phyloP scores from a whole-genome alignment of 1,140 invertebrate genomes.

The Apis florea region DNA sequence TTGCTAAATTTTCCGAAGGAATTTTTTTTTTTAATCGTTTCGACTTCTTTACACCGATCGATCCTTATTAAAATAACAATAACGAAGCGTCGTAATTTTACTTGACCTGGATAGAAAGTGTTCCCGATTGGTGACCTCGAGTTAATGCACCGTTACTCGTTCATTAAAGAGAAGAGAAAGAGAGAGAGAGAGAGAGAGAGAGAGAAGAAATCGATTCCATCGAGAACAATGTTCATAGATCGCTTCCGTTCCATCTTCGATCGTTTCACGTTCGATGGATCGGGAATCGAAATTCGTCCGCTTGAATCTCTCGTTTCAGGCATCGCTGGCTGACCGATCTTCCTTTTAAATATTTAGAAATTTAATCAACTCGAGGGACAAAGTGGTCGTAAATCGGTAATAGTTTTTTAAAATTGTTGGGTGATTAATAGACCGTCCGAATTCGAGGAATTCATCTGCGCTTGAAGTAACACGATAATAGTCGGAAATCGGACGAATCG shows the following conservation, averaged over 20 bases:
- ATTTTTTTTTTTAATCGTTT: neutral
- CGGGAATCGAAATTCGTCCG: neutral
- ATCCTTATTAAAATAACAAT: constrained; percentile 22
- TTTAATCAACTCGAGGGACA: neutral
- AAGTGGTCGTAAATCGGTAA: neutral
- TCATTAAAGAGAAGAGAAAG: constrained; percentile 28
- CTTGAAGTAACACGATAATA: neutral
- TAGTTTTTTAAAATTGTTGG: neutral
- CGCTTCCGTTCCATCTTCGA: neutral
- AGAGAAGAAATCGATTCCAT: constrained; percentile 19
- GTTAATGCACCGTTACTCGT: constrained; percentile 58
- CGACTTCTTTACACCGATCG: neutral
- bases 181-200: constrained; percentile 1
- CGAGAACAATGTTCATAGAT: constrained; percentile 35
- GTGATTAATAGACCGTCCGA: neutral
- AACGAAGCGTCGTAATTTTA: constrained; percentile 26
- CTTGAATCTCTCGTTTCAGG: neutral
- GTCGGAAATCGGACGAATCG: too few relatives aligned
- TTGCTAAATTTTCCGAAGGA: neutral
- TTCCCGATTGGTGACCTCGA: constrained; percentile 39
- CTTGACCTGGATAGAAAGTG: constrained; percentile 52
- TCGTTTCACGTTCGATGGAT: constrained; percentile 17
- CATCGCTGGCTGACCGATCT: neutral
- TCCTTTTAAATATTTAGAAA: neutral
- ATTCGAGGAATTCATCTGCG: neutral